Conservation (phyloP, 2,797 vertebrate genomes). For the Pangasius macronema region DNA sequence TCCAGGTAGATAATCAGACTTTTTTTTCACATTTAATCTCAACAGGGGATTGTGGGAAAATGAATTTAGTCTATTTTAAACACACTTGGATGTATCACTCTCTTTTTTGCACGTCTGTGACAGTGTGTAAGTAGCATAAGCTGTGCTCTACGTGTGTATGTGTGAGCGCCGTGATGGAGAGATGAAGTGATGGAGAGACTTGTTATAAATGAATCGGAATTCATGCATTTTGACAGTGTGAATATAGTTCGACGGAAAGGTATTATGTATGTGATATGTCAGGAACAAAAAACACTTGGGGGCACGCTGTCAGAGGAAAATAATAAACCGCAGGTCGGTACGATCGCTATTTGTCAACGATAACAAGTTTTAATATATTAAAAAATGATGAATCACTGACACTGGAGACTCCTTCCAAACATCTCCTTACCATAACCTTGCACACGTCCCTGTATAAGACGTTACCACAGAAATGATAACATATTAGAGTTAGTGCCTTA, state of each 20-base stretch:
- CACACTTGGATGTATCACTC: neutral
- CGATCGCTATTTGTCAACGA: neutral
- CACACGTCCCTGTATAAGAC: neutral
- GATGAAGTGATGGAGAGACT: neutral
- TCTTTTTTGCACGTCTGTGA: neutral
- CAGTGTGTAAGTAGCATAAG: neutral
- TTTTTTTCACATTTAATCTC: neutral
- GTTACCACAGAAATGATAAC: neutral
- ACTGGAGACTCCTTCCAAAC: neutral
- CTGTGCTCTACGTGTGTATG: neutral
- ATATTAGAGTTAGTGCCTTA: neutral
- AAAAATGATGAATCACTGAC: neutral
- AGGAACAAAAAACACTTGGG: neutral
- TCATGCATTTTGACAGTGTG: neutral
- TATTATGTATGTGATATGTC: neutral
- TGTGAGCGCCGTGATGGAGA: neutral
- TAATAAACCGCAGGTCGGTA: neutral
- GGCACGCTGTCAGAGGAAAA: neutral
- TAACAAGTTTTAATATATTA: neutral
- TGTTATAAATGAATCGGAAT: neutral
- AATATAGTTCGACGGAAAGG: neutral
- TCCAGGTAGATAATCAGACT: neutral
- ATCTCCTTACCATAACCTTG: neutral
- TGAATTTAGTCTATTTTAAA: neutral
- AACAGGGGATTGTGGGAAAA: neutral